A percentile compares a stretch with the other conserved stretches of the same genome.
Evolutionary conservation across 2,888 invertebrate species (phyloP).

Genomic region (Zele albiditarsus): DNA sequence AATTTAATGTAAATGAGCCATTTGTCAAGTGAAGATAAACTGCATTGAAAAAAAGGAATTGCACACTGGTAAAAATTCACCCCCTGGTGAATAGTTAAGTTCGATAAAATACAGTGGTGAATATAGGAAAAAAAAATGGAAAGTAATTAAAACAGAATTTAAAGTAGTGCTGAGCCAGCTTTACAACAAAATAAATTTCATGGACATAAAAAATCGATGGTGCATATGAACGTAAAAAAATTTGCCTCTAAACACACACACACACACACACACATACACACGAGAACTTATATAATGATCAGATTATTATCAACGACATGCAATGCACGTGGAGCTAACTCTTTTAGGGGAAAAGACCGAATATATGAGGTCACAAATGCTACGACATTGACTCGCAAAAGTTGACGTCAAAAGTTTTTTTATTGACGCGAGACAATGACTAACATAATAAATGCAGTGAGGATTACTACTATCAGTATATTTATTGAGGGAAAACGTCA

Average conservation of each 20-base stretch:
- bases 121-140: neutral
- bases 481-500: no score
- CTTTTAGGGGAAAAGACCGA: neutral
- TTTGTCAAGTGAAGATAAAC: neutral
- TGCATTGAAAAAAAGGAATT: neutral
- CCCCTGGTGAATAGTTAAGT: conserved; percentile 3
- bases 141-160: conserved; percentile 55
- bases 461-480: neutral
- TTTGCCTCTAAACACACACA: conserved; percentile 17
- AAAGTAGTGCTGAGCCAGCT: conserved; percentile 33
- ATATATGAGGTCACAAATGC: conserved; percentile 1
- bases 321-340: conserved; percentile 37
- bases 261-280: conserved; percentile 7
- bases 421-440: neutral
- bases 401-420: neutral
- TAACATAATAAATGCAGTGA: neutral
- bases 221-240: conserved; percentile 38
- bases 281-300: conserved; percentile 42
- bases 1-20: neutral
- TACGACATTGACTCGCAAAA: neutral
- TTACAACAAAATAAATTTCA: conserved; percentile 18
- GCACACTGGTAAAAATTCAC: neutral
- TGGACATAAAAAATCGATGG: conserved; percentile 40
- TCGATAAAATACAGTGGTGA: conserved; percentile 46
- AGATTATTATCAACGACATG: conserved; percentile 48